Evolutionary conservation across 2,113 vertebrate genomes (phyloP).

Genomic region (Thamnophis sirtalis): DNA sequence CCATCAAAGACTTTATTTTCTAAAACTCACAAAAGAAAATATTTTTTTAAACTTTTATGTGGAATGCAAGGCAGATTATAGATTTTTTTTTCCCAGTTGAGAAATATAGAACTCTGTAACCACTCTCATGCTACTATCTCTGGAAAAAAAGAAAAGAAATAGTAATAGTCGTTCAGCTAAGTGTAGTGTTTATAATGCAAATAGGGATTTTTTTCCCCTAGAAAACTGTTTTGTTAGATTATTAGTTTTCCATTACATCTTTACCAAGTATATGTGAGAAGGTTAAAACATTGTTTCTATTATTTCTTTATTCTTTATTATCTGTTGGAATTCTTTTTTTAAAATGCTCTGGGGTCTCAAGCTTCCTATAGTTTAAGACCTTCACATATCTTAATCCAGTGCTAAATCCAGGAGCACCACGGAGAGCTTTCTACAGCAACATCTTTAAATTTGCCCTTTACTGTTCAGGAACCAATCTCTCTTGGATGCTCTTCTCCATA

Average conservation of each 20-base stretch:
- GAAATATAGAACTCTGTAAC: not conserved
- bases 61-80: not conserved
- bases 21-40: not conserved
- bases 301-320: not conserved
- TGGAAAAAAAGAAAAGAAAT: not conserved
- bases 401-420: not conserved
- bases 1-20: not conserved
- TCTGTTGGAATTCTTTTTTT: not conserved
- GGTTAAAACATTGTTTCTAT: not conserved
- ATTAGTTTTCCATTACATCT: not conserved
- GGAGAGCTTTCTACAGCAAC: not conserved
- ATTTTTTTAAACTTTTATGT: not conserved
- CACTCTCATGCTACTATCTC: not conserved
- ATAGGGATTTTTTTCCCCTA: not conserved
- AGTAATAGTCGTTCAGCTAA: not conserved
- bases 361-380: not conserved
- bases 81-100: not conserved
- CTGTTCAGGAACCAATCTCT: not conserved
- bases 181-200: not conserved
- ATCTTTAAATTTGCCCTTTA: not conserved
- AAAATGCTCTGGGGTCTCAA: not conserved
- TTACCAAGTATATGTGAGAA: not conserved
- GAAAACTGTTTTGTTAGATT: not conserved
- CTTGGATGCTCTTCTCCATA: not conserved
- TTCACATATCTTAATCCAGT: not conserved